Percentiles rank a stretch among this genome's conserved stretches.
phyloP scores from a whole-genome alignment of 2,797 vertebrate genomes.

The Fistularia tabacaria region DNA sequence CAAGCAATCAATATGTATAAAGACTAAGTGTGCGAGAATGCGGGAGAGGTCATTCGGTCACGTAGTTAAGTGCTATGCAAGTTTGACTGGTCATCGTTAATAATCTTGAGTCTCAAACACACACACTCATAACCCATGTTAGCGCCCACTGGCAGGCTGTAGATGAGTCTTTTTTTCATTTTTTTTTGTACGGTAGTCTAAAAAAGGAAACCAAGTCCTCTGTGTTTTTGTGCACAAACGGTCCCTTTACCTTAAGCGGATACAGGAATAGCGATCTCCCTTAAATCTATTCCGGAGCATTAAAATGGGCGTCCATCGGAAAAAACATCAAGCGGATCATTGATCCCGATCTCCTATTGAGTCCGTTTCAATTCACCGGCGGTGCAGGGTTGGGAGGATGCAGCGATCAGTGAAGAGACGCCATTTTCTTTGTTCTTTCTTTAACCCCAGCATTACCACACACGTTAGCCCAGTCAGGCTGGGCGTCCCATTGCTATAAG shows the following conservation, averaged over 20 bases:
- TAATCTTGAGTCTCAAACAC: slow-evolving; percentile 28
- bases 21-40: slow-evolving; percentile 23
- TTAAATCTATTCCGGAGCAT: slow-evolving; percentile 41
- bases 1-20: slow-evolving; percentile 52
- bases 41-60: slow-evolving; percentile 39
- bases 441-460: background rate
- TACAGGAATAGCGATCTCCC: slow-evolving; percentile 45
- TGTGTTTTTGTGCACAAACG: slow-evolving; percentile 38
- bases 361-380: slow-evolving; percentile 17
- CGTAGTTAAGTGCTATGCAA: slow-evolving; percentile 20
- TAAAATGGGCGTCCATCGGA: background rate
- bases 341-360: slow-evolving; percentile 20
- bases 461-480: slow-evolving; percentile 14
- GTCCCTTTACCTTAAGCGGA: slow-evolving; percentile 49
- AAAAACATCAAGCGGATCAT: slow-evolving; percentile 21
- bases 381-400: background rate
- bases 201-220: slow-evolving; percentile 21
- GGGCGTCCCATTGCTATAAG: slow-evolving; percentile 24
- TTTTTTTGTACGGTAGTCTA: slow-evolving; percentile 6
- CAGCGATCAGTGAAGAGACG: background rate
- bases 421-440: slow-evolving; percentile 5
- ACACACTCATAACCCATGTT: slow-evolving; percentile 10
- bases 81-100: slow-evolving; percentile 20
- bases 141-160: background rate
- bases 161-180: slow-evolving; percentile 3